A percentile compares a stretch with the other conserved stretches of the same genome.
These are phyloP conservation scores for Strix aluco DNA, from an alignment of 2,113 vertebrate species.

Conservation along the genomic window DNA sequence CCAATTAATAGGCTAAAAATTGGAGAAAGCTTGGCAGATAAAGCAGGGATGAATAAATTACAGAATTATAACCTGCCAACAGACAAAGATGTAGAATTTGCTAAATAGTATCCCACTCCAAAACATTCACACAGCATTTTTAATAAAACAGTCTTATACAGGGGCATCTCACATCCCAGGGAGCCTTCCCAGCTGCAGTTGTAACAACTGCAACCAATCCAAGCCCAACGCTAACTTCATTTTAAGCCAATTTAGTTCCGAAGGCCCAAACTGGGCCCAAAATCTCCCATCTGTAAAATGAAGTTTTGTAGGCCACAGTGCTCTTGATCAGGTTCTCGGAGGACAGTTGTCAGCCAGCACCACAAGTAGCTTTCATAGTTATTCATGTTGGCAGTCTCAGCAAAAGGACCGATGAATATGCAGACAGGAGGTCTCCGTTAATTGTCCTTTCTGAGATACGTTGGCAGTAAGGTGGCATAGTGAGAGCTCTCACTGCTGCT, in stretches of 20 bases:
- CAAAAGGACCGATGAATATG: background rate
- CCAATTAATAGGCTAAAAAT: slow-evolving; percentile 51
- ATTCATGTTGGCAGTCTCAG: background rate
- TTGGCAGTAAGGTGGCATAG: background rate
- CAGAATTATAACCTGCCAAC: background rate
- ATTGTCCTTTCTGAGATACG: background rate
- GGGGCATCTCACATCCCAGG: background rate
- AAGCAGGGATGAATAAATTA: slow-evolving; percentile 49
- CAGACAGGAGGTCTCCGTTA: background rate
- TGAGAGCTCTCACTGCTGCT: background rate
- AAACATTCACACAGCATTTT: background rate
- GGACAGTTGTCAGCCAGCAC: background rate
- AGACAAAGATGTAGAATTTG: background rate
- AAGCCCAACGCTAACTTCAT: background rate
- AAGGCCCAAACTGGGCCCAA: background rate
- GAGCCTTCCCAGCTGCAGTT: background rate
- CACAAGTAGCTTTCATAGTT: background rate
- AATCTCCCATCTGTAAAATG: background rate
- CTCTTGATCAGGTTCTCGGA: background rate
- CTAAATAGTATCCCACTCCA: background rate
- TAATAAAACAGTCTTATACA: background rate
- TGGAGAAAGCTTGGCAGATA: slow-evolving; percentile 39
- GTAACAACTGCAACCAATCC: background rate
- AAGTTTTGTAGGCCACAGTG: background rate
- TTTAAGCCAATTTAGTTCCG: background rate